These are phyloP conservation scores for Anarsia innoxiella DNA, from an alignment of 2,888 invertebrate species.

Conservation along the genomic window DNA sequence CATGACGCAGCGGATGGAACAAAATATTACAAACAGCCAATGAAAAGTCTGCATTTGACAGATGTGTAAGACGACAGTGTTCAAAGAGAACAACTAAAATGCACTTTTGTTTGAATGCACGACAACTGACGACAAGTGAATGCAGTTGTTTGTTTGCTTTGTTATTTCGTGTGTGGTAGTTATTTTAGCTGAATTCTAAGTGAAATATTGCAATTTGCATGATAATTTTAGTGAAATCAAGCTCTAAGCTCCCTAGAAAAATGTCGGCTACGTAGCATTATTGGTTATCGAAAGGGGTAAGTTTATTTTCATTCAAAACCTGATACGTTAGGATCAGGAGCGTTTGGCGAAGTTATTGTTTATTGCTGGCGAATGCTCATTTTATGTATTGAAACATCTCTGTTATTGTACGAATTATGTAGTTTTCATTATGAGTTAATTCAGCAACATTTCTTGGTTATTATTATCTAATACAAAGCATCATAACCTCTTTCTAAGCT, in stretches of 20 bases:
- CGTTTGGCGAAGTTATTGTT: constrained; percentile 9
- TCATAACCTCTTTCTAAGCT: too few relatives aligned
- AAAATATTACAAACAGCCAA: background rate
- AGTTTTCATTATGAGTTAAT: too few relatives aligned
- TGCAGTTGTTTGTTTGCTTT: constrained; percentile 17
- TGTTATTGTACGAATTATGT: too few relatives aligned
- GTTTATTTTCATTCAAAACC: constrained; percentile 19
- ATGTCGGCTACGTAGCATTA: constrained; percentile 15
- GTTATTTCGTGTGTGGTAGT: constrained; percentile 14
- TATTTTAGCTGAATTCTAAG: constrained; percentile 11
- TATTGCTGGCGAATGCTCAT: constrained; percentile 10
- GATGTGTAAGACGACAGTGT: too few relatives aligned
- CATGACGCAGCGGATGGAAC: background rate
- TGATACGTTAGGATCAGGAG: too few relatives aligned
- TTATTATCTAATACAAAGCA: too few relatives aligned
- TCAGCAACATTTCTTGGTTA: too few relatives aligned
- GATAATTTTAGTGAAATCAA: constrained; percentile 8
- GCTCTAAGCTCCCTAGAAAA: constrained; percentile 6
- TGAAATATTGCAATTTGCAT: constrained; percentile 10
- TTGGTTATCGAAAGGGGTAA: constrained; percentile 19
- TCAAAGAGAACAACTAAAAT: constrained; percentile 7
- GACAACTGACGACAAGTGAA: constrained; percentile 9
- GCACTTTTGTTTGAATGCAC: constrained; percentile 10
- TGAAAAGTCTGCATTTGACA: constrained; percentile 1
- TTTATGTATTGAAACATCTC: background rate